These are phyloP conservation scores for Coelopa pilipes DNA, from an alignment of 2,888 invertebrate species.

Conservation along the genomic window DNA sequence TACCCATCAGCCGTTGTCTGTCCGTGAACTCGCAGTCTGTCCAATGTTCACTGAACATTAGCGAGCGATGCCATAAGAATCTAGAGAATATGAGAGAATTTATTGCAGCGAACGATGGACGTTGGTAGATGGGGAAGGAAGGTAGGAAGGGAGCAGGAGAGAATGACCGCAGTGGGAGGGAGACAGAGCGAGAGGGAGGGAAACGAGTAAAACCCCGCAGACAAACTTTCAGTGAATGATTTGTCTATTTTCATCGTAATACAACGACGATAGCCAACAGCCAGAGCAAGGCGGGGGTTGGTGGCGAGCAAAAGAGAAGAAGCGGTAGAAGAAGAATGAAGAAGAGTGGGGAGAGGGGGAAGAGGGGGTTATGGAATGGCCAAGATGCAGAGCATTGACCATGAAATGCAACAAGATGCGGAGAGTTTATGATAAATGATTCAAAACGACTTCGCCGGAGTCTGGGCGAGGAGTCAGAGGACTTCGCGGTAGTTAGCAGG, in stretches of 20 bases:
- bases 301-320: too few species aligned
- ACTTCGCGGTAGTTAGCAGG: too few species aligned
- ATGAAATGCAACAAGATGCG: constrained; percentile 20
- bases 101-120: background rate
- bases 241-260: constrained; percentile 6
- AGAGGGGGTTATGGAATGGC: background rate
- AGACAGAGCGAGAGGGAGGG: background rate
- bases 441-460: background rate
- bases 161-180: background rate
- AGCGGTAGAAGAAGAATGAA: too few species aligned
- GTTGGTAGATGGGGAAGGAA: background rate
- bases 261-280: background rate
- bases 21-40: too few species aligned
- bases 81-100: background rate
- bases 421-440: constrained; percentile 24
- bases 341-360: too few species aligned
- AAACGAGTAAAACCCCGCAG: background rate
- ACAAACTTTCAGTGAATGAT: constrained; percentile 15
- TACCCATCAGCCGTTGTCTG: too few species aligned
- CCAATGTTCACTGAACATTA: background rate
- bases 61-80: background rate
- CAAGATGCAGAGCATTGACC: constrained; percentile 9
- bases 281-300: background rate
- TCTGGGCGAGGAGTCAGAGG: too few species aligned
- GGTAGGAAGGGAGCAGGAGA: background rate